These are phyloP conservation scores for Brachionus asplanchnoidis DNA, from an alignment of 1,140 invertebrate species.

Conservation along the genomic window DNA sequence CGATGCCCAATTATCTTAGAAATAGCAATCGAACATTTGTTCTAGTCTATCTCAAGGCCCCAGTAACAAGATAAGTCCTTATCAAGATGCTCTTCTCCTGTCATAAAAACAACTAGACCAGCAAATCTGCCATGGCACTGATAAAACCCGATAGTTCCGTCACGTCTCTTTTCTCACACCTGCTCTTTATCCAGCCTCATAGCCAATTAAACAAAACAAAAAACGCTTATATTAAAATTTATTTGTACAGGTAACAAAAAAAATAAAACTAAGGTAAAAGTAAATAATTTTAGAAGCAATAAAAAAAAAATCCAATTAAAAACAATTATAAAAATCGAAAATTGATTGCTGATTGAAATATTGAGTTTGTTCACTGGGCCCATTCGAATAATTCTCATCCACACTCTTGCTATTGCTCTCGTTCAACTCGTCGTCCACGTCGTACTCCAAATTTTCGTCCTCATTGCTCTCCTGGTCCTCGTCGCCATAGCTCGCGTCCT, in stretches of 20 bases:
- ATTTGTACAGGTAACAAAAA: conserved; percentile 18
- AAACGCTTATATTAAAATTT: not conserved
- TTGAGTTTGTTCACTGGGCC: not conserved
- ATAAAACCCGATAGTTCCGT: not conserved
- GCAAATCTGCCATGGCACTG: not conserved
- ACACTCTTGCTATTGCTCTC: conserved; percentile 2
- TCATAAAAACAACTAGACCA: not conserved
- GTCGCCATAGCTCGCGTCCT: not conserved
- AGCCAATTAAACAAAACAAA: not conserved
- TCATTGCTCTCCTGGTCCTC: not conserved
- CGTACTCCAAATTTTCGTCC: conserved; percentile 24
- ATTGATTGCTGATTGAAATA: conserved; percentile 14
- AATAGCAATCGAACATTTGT: not conserved
- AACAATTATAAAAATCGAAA: conserved; percentile 34
- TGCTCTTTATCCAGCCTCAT: not conserved
- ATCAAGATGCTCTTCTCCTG: not conserved
- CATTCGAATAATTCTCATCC: conserved; percentile 16
- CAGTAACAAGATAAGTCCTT: not conserved
- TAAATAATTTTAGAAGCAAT: conserved; percentile 13
- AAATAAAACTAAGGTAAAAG: conserved; percentile 3
- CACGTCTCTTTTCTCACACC: not conserved
- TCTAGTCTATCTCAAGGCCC: not conserved
- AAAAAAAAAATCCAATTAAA: conserved; percentile 15
- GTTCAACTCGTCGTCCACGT: conserved; percentile 1
- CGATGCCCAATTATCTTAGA: conserved; percentile 7